phyloP scores from a whole-genome alignment of 2,113 vertebrate species.

The Pollimyrus isidori region DNA sequence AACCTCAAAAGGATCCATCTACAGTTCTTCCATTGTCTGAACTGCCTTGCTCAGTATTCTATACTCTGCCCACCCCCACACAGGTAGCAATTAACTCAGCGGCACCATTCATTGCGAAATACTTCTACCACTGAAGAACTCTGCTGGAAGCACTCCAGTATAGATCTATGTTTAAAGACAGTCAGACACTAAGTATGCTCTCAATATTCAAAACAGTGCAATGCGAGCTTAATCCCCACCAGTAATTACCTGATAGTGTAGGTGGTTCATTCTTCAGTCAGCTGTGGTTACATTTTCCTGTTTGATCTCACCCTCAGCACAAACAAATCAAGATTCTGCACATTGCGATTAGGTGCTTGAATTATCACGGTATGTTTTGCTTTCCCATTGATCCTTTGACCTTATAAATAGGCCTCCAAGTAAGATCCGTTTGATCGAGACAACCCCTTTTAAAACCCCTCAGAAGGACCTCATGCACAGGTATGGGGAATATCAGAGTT shows the following conservation, averaged over 20 bases:
- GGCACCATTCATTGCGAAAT: not conserved
- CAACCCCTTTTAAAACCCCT: not conserved
- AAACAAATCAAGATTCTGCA: constrained; percentile 9
- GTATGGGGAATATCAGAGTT: not conserved
- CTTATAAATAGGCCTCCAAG: not conserved
- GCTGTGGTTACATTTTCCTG: constrained; percentile 2
- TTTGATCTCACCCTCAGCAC: not conserved
- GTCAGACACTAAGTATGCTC: not conserved
- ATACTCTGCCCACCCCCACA: constrained; percentile 12
- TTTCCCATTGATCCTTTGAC: constrained; percentile 1
- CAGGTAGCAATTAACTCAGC: constrained; percentile 14
- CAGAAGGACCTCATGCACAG: not conserved
- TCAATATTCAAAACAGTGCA: constrained; percentile 18
- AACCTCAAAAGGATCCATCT: not conserved
- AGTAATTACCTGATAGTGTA: constrained; percentile 14
- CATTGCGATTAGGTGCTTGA: not conserved
- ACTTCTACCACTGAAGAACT: constrained; percentile 1
- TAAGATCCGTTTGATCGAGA: not conserved
- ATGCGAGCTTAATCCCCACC: not conserved
- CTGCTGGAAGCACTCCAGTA: constrained; percentile 12
- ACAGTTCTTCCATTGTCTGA: constrained; percentile 10
- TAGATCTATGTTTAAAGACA: constrained; percentile 10
- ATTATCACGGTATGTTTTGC: not conserved
- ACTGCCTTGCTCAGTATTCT: not conserved
- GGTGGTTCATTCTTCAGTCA: constrained; percentile 2